These are phyloP conservation scores for Procambarus clarkii DNA, from an alignment of 1,140 invertebrate genomes.

Conservation along the genomic window DNA sequence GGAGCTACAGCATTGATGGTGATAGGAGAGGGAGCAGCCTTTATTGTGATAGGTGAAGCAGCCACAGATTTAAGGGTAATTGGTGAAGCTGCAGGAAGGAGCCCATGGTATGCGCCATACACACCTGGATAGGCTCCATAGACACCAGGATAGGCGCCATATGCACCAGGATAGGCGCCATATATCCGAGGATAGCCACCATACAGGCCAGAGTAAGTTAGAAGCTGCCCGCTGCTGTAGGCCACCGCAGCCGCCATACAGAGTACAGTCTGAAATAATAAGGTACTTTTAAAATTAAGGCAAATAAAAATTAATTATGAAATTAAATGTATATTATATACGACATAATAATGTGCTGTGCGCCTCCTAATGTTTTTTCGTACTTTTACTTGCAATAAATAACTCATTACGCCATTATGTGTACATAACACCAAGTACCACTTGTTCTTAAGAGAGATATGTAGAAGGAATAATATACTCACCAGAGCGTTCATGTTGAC, in stretches of 20 bases:
- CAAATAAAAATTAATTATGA: too few relatives aligned
- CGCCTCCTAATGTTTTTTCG: neutral
- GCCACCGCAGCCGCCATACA: constrained; percentile 26
- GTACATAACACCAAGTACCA: too few relatives aligned
- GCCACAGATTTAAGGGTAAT: neutral
- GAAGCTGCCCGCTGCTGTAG: constrained; percentile 11
- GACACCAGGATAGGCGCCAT: constrained; percentile 10
- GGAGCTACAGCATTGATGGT: neutral
- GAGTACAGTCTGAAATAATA: constrained; percentile 34
- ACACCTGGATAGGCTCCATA: neutral
- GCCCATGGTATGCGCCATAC: neutral
- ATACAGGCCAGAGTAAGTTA: constrained; percentile 22
- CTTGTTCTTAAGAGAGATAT: too few relatives aligned
- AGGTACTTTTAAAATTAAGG: too few relatives aligned
- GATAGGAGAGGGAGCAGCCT: neutral
- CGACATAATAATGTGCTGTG: too few relatives aligned
- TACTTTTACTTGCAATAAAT: too few relatives aligned
- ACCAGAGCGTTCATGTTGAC: constrained; percentile 61
- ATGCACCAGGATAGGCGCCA: constrained; percentile 16
- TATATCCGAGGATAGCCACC: constrained; percentile 12
- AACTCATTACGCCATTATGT: too few relatives aligned
- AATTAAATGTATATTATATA: too few relatives aligned
- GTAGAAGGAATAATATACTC: neutral
- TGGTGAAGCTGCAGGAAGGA: neutral
- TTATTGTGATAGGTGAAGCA: constrained; percentile 1